Evolutionary conservation across 2,888 invertebrate species (phyloP).

Genomic region (Cyclophora punctaria): DNA sequence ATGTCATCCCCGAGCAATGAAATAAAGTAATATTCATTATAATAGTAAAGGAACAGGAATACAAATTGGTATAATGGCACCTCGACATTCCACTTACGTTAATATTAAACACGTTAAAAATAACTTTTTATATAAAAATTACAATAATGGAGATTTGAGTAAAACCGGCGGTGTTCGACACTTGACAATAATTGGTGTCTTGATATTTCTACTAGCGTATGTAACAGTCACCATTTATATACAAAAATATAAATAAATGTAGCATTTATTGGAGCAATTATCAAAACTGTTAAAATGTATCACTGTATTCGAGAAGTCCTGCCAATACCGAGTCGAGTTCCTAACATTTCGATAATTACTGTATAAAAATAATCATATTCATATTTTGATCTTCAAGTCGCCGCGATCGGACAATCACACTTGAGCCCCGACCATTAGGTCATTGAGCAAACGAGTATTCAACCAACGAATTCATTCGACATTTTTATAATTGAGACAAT

Average conservation of each 20-base stretch:
- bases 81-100: conserved; percentile 64
- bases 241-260: conserved; percentile 72
- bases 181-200: conserved; percentile 46
- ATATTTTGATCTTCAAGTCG: conserved; percentile 25
- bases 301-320: conserved; percentile 31
- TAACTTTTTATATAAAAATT: conserved; percentile 59
- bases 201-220: conserved; percentile 60
- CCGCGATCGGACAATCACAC: conserved; percentile 23
- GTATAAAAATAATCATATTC: conserved; percentile 57
- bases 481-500: background rate
- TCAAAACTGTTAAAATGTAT: conserved; percentile 34
- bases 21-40: conserved; percentile 33
- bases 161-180: conserved; percentile 50
- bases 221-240: conserved; percentile 63
- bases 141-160: conserved; percentile 69
- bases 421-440: conserved; percentile 28
- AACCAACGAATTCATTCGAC: conserved; percentile 1
- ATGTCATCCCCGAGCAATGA: conserved; percentile 27
- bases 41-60: conserved; percentile 39
- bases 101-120: conserved; percentile 60
- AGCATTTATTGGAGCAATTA: conserved; percentile 38
- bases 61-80: conserved; percentile 71
- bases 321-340: conserved; percentile 23
- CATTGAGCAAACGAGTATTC: conserved; percentile 24
- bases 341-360: conserved; percentile 28